Conservation (phyloP, 2,888 invertebrate genomes). For the Girardia tigrina region DNA sequence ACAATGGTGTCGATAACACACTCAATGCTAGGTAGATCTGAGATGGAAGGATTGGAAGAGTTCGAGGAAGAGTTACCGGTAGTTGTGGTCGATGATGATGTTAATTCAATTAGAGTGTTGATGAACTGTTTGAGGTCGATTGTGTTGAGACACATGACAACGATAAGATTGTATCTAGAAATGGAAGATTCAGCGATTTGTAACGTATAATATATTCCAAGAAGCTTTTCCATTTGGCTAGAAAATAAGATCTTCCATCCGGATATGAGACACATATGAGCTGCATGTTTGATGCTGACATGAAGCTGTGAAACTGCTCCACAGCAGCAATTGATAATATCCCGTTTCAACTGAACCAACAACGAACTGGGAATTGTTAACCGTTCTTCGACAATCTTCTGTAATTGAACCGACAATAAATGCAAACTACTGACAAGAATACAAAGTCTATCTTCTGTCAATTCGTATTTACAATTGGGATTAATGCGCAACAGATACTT, state of each 20-base stretch:
- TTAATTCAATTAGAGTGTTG: background rate
- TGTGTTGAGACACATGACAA: background rate
- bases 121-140: background rate
- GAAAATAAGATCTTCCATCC: background rate
- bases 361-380: background rate
- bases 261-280: background rate
- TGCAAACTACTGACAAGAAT: background rate
- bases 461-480: background rate
- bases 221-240: background rate
- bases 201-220: background rate
- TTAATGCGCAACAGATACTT: background rate
- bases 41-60: background rate
- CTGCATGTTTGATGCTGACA: background rate
- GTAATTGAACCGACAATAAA: background rate
- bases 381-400: background rate
- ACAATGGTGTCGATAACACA: background rate
- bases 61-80: background rate
- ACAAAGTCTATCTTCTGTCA: background rate
- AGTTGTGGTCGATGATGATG: background rate
- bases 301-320: background rate
- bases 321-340: slow-evolving; percentile 11
- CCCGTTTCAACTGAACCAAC: background rate
- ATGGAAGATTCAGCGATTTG: background rate
- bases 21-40: background rate
- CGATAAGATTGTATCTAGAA: background rate